Conservation (phyloP, 1,140 invertebrate genomes). For the Teleogryllus occipitalis region DNA sequence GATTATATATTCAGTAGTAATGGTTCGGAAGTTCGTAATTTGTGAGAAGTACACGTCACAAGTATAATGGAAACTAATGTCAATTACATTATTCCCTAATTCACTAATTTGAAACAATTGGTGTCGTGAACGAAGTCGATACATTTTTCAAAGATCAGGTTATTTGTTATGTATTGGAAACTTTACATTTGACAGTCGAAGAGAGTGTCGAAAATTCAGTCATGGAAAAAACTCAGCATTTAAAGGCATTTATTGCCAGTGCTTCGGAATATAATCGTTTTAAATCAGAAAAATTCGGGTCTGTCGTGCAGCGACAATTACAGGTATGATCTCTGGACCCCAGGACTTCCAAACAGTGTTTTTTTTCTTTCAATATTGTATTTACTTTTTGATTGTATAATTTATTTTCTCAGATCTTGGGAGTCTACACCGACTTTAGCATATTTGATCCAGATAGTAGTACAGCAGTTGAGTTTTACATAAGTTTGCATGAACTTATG, state of each 20-base stretch:
- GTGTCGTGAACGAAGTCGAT: too few relatives aligned
- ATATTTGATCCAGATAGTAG: constrained; percentile 44
- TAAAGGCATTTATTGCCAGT: constrained; percentile 39
- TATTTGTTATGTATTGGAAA: too few relatives aligned
- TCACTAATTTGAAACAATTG: too few relatives aligned
- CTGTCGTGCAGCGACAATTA: constrained; percentile 40
- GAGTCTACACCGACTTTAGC: constrained; percentile 38
- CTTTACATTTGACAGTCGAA: too few relatives aligned
- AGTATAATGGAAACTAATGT: too few relatives aligned
- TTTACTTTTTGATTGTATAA: not conserved
- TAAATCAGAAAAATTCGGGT: constrained; percentile 35
- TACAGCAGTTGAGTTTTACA: constrained; percentile 43
- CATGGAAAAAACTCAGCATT: constrained; percentile 35
- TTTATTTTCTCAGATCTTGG: constrained; percentile 35
- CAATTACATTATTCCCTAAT: too few relatives aligned
- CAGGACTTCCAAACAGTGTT: not conserved
- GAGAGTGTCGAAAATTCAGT: too few relatives aligned
- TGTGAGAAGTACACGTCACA: too few relatives aligned
- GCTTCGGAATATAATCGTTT: constrained; percentile 37
- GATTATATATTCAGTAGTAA: too few relatives aligned
- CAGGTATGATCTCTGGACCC: constrained; percentile 30
- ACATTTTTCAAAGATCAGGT: too few relatives aligned
- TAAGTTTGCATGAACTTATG: constrained; percentile 42
- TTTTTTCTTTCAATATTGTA: too few relatives aligned
- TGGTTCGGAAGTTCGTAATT: too few relatives aligned